These are phyloP conservation scores for Zaprionus lineosus DNA, from an alignment of 2,888 invertebrate species.

Conservation along the genomic window DNA sequence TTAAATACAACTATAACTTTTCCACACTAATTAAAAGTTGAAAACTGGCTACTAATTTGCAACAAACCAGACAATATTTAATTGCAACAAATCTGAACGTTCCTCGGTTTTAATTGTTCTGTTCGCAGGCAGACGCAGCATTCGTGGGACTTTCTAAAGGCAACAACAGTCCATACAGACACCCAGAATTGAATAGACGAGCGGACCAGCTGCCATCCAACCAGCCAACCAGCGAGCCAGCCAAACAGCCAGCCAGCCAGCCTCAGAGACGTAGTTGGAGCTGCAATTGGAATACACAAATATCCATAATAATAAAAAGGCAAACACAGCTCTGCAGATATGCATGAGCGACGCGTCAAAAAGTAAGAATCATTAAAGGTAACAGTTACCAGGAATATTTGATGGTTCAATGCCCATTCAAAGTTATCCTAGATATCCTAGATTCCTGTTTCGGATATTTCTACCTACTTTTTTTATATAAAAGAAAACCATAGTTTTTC, in stretches of 20 bases:
- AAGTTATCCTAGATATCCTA: too few species aligned
- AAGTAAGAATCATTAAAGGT: slow-evolving; percentile 67
- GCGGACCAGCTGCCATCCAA: too few species aligned
- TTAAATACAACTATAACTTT: slow-evolving; percentile 53
- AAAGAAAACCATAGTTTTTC: too few species aligned
- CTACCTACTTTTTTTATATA: too few species aligned
- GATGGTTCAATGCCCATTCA: neutral
- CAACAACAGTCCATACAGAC: slow-evolving; percentile 18
- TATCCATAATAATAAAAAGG: neutral
- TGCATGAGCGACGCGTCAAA: slow-evolving; percentile 81
- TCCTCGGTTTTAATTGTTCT: slow-evolving; percentile 11
- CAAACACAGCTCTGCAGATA: slow-evolving; percentile 24
- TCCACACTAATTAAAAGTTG: slow-evolving; percentile 69
- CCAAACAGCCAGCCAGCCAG: slow-evolving; percentile 1
- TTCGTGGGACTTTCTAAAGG: slow-evolving; percentile 51
- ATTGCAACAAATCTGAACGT: slow-evolving; percentile 56
- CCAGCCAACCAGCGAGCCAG: neutral
- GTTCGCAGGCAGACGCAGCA: slow-evolving; percentile 49
- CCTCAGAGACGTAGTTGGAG: neutral
- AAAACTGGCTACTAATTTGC: slow-evolving; percentile 49
- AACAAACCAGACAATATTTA: slow-evolving; percentile 36
- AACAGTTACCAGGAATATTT: too few species aligned
- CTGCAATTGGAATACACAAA: too few species aligned
- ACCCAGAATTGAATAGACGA: neutral
- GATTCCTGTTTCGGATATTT: too few species aligned